Evolutionary conservation across 2,888 invertebrate species (phyloP).

Genomic region (Protonemura montana): DNA sequence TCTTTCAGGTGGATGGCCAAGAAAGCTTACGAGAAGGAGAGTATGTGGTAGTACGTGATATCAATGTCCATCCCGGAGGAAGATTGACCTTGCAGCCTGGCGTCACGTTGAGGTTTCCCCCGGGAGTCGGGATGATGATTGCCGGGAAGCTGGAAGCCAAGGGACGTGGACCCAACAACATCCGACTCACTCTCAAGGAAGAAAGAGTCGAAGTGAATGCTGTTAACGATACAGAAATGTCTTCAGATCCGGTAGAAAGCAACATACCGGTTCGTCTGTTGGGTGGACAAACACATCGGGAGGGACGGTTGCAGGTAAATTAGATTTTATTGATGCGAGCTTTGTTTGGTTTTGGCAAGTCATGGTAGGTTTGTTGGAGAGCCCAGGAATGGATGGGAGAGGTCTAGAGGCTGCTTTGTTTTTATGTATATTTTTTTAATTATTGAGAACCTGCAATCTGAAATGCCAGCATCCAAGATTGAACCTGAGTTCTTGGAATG

Average conservation of each 20-base stretch:
- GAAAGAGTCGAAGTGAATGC: conserved; percentile 66
- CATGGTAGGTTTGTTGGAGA: too few species aligned
- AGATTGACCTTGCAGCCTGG: conserved; percentile 87
- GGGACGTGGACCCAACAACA: conserved; percentile 80
- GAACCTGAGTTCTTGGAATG: too few species aligned
- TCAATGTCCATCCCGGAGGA: conserved; percentile 93
- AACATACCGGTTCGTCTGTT: conserved; percentile 78
- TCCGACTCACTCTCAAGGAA: conserved; percentile 79
- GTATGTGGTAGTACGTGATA: conserved; percentile 92
- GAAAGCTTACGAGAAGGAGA: conserved; percentile 83
- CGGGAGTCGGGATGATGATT: conserved; percentile 95
- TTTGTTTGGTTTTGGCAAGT: too few species aligned
- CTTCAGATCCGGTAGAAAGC: conserved; percentile 66
- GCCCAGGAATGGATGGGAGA: too few species aligned
- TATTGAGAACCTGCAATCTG: too few species aligned
- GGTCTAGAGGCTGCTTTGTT: too few species aligned
- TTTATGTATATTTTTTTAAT: too few species aligned
- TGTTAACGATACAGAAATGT: conserved; percentile 68
- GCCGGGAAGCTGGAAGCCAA: conserved; percentile 89
- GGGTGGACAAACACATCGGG: conserved; percentile 80
- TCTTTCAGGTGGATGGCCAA: conserved; percentile 78
- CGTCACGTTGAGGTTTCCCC: conserved; percentile 86
- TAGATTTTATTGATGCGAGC: too few species aligned
- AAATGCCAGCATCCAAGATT: too few species aligned
- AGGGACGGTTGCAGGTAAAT: conserved; percentile 83